Base-by-base conservation (phyloP, 1,140 invertebrate genomes). In the Eciton burchellii region DNA sequence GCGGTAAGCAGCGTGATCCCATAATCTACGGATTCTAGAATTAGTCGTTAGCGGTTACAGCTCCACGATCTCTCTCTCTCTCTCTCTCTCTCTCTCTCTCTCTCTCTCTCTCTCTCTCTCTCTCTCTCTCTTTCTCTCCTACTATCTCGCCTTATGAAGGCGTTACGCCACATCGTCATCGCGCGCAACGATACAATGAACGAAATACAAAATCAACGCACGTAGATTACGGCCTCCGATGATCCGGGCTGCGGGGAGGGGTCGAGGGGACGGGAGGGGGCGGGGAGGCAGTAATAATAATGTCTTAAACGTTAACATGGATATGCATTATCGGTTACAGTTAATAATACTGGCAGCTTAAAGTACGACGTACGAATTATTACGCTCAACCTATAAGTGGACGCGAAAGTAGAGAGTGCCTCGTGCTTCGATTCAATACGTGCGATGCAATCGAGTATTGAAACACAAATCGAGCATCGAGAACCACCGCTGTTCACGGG, bases 341-440 rank as follows among this genome's bases (percentile, higher is more conserved):
- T 92, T 92, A 92, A 92, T 92, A 92, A 92, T 92, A 92, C 91
- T 92, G 91, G 88, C 89, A 91, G 90, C 89, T 92, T 91, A 92
- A 90, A 92, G 74, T 90, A 91, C 89, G 89, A 86, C 70, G 76
- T 71, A 68, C 76, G 35, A 68, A 87, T 82, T 35, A 35, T 35
- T 87, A 87, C 77, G 59, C 60, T 72, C 45, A 82, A 88, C 66
- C 82, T 88, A n/a, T n/a, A 87, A 84, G 43, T 62, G 41, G 65
- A 60, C 43, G 66, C 49, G 43, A 72, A 84, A 65, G 59, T 88
- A 84, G 76, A 54, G 85, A 84, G 70, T 84, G 85, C 82, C 52
- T 35, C 60, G 49, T 19, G 68, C 41, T 8, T 16, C n/a, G 35
- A 6, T 35, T 35, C 35, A n/a, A n/a, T n/a, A 35, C 35, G 35